Evolutionary conservation across 2,797 vertebrate genomes (phyloP).

Genomic region (Typhlichthys subterraneus): DNA sequence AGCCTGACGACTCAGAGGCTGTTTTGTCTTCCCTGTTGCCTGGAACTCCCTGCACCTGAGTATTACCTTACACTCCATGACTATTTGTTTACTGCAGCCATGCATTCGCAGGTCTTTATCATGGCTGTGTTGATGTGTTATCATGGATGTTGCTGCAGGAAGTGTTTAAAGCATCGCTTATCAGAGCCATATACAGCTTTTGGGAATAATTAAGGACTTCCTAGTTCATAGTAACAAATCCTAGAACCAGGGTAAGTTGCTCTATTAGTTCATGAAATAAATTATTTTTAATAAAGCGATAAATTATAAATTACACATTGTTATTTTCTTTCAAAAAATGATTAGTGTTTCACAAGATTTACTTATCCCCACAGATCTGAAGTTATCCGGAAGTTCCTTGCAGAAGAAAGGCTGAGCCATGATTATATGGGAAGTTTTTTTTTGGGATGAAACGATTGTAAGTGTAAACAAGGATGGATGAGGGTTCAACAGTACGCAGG

Average conservation of each 20-base stretch:
- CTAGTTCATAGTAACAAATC: no score
- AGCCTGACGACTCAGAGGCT: slow-evolving; percentile 77
- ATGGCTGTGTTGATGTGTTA: slow-evolving; percentile 31
- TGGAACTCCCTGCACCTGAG: slow-evolving; percentile 76
- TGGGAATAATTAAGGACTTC: no score
- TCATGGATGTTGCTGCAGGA: slow-evolving; percentile 47
- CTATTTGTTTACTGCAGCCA: slow-evolving; percentile 79
- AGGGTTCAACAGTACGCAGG: slow-evolving; percentile 27
- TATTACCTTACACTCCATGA: slow-evolving; percentile 68
- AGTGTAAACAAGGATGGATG: slow-evolving; percentile 54
- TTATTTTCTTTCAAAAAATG: slow-evolving; percentile 4
- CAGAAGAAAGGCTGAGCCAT: slow-evolving; percentile 30
- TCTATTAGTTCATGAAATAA: no score
- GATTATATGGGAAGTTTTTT: slow-evolving; percentile 44
- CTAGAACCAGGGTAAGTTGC: no score
- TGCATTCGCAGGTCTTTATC: slow-evolving; percentile 73
- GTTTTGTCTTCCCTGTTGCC: slow-evolving; percentile 80
- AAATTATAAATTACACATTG: background rate
- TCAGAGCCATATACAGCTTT: slow-evolving; percentile 21
- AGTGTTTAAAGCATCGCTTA: slow-evolving; percentile 55
- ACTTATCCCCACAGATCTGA: slow-evolving; percentile 35
- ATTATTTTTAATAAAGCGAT: background rate
- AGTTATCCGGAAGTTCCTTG: slow-evolving; percentile 19
- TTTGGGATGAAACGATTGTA: slow-evolving; percentile 50
- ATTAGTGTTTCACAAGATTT: slow-evolving; percentile 32